Conservation (phyloP, 2,797 vertebrate genomes). For the Todus mexicanus region DNA sequence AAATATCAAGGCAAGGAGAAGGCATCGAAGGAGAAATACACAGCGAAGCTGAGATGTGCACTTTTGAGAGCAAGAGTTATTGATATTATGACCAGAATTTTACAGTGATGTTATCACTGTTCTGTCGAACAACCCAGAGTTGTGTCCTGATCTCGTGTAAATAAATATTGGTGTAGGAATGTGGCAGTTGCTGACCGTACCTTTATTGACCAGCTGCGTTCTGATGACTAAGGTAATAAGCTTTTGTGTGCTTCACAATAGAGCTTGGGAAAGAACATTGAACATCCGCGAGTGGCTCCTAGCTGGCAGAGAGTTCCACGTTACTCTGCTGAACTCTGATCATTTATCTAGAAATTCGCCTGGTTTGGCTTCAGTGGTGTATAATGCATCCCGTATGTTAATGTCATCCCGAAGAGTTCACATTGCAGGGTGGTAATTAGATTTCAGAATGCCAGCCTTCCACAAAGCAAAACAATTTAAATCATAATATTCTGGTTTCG, state of each 20-base stretch:
- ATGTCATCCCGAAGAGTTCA: neutral
- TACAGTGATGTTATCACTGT: neutral
- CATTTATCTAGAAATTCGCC: neutral
- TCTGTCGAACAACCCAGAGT: neutral
- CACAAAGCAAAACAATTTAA: neutral
- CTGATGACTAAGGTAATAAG: slow-evolving; percentile 18
- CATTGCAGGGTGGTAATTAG: neutral
- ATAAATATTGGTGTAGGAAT: neutral
- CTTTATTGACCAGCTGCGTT: neutral
- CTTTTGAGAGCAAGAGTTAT: neutral
- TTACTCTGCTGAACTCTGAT: neutral
- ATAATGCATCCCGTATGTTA: neutral
- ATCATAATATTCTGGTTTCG: neutral
- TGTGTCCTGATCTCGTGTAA: neutral
- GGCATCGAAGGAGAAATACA: neutral
- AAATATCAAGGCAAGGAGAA: neutral
- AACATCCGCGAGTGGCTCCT: neutral
- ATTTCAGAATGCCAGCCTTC: neutral
- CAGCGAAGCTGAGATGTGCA: neutral
- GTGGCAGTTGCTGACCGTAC: neutral
- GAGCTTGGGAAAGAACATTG: neutral
- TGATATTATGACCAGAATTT: neutral
- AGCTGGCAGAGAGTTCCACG: neutral
- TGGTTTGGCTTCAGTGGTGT: neutral
- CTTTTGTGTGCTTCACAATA: slow-evolving; percentile 4